Conservation (phyloP, 2,888 invertebrate species). For the Spilarctia lutea region DNA sequence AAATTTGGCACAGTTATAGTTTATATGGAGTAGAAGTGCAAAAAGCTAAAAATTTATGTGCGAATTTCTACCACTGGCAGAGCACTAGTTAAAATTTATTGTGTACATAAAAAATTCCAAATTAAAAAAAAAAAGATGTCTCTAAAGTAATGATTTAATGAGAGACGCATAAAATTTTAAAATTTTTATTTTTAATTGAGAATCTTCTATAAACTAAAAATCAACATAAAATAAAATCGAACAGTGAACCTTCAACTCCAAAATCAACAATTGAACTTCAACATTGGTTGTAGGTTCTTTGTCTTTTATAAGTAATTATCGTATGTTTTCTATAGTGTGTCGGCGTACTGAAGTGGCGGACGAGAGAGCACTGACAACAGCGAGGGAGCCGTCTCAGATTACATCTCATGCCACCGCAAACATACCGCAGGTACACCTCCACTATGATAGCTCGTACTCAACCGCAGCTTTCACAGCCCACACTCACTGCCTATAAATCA, state of each 20-base stretch:
- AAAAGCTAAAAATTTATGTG: too few species aligned
- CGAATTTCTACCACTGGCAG: too few species aligned
- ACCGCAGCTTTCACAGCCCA: constrained; percentile 51
- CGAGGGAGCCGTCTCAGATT: constrained; percentile 70
- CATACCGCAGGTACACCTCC: constrained; percentile 34
- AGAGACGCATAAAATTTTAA: neutral
- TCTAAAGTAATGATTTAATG: neutral
- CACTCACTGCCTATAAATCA: constrained; percentile 19
- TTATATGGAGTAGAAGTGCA: too few species aligned
- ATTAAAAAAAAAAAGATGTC: too few species aligned
- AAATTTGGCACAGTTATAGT: too few species aligned
- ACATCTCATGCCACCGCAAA: constrained; percentile 57
- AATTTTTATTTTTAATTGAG: neutral
- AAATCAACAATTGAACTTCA: neutral
- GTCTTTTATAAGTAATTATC: constrained; percentile 35
- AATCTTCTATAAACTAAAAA: neutral
- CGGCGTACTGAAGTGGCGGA: constrained; percentile 51
- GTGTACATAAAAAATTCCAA: too few species aligned
- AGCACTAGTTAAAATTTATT: too few species aligned
- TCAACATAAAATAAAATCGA: neutral
- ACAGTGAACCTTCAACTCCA: neutral
- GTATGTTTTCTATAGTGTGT: constrained; percentile 49
- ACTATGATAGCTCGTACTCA: constrained; percentile 51
- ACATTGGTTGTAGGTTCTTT: neutral
- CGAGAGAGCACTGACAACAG: constrained; percentile 74